Conservation (phyloP, 2,888 invertebrate genomes). For the Pinctada fucata region DNA sequence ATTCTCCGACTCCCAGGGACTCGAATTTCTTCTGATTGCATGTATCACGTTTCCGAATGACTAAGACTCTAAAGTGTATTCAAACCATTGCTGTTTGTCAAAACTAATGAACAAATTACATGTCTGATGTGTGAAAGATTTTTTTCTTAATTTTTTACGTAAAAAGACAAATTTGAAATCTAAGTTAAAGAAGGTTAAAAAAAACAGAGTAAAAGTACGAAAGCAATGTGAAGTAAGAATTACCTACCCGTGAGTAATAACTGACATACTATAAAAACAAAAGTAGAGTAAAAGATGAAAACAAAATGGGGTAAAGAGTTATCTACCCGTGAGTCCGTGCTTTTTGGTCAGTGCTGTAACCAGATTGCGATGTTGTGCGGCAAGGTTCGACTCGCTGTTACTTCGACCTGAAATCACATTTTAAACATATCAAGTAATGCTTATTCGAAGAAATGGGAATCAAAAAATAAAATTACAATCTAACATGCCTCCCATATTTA, state of each 20-base stretch:
- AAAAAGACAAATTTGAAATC: too few species aligned
- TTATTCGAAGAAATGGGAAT: neutral
- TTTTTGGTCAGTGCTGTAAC: constrained; percentile 56
- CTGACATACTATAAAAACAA: too few species aligned
- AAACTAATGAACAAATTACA: neutral
- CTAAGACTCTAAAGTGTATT: neutral
- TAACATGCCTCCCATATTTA: too few species aligned
- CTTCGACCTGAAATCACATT: constrained; percentile 37
- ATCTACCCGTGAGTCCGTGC: constrained; percentile 41
- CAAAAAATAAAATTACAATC: neutral
- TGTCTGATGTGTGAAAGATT: neutral
- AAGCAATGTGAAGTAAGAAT: too few species aligned
- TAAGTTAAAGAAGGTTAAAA: too few species aligned
- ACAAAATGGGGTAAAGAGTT: too few species aligned
- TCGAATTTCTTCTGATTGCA: neutral
- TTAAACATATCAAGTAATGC: neutral
- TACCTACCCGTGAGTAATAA: too few species aligned
- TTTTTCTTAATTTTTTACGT: too few species aligned
- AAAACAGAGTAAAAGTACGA: too few species aligned
- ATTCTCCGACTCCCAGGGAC: neutral
- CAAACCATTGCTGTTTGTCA: neutral
- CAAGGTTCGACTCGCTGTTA: constrained; percentile 40
- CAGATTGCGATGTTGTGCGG: constrained; percentile 61
- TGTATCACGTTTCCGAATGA: neutral
- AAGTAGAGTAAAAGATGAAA: too few species aligned